Conservation (phyloP, 2,888 invertebrate species). For the Diarsia dahlii region DNA sequence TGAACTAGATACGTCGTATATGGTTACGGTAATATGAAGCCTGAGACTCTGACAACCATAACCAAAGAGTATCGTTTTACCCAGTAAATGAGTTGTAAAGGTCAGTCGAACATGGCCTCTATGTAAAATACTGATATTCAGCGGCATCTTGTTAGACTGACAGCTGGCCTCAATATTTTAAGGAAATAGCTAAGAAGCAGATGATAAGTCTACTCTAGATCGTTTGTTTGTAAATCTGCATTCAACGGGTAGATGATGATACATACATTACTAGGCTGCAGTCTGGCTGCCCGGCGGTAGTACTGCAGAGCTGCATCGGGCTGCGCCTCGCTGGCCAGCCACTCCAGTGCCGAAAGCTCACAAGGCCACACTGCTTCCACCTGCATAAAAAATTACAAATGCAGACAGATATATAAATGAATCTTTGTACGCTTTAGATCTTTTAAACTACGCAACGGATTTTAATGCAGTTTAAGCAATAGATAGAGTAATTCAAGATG, state of each 20-base stretch:
- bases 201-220: neutral
- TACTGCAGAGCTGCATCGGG: slow-evolving; percentile 83
- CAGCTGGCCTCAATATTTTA: too few relatives aligned
- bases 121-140: too few relatives aligned
- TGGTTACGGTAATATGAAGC: neutral
- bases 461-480: too few relatives aligned
- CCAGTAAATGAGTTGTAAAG: neutral
- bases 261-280: slow-evolving; percentile 84
- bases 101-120: too few relatives aligned
- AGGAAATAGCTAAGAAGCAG: neutral
- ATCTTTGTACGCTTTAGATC: too few relatives aligned
- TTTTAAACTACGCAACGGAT: too few relatives aligned
- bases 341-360: slow-evolving; percentile 81
- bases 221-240: neutral
- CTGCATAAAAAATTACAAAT: slow-evolving; percentile 64
- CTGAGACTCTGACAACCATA: neutral
- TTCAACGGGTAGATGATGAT: neutral
- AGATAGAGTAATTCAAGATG: too few relatives aligned
- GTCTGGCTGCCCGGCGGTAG: slow-evolving; percentile 84
- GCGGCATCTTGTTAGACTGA: too few relatives aligned
- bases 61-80: neutral
- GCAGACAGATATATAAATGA: neutral
- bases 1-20: neutral
- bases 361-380: slow-evolving; percentile 89
- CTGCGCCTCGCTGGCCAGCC: slow-evolving; percentile 84